A percentile compares a stretch with the other conserved stretches of the same genome.
Conservation (phyloP, 2,113 vertebrate species). For the Petrocephalus microphthalmus region DNA sequence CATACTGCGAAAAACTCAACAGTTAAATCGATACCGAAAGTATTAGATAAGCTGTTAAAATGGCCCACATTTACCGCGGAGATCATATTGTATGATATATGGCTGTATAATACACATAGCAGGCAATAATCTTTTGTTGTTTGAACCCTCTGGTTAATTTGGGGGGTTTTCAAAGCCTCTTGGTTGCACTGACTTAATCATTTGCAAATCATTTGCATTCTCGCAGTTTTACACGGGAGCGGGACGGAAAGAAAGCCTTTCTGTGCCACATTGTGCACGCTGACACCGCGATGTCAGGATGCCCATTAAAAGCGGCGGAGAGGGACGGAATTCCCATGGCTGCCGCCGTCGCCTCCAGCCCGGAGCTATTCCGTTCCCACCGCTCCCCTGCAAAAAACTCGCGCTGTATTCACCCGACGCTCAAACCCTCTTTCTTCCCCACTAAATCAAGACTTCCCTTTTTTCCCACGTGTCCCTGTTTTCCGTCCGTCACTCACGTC, state of each 20-base stretch:
- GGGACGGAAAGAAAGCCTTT: background rate
- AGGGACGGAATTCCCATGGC: constrained; percentile 54
- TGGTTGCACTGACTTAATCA: background rate
- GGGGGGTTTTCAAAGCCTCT: background rate
- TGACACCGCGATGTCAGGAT: constrained; percentile 3
- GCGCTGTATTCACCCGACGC: background rate
- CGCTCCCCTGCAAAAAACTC: constrained; percentile 8
- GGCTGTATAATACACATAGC: background rate
- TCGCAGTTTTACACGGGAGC: background rate
- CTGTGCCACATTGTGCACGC: background rate
- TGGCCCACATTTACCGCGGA: background rate
- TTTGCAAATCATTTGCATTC: constrained; percentile 17
- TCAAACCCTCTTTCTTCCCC: background rate
- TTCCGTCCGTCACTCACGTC: background rate
- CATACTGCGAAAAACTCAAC: background rate
- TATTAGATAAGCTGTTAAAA: background rate
- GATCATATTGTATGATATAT: background rate
- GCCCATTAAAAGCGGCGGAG: constrained; percentile 44
- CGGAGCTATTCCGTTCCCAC: constrained; percentile 21
- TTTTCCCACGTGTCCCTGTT: constrained; percentile 22
- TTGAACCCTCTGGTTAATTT: background rate
- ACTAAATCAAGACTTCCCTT: background rate
- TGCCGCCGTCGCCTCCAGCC: constrained; percentile 34
- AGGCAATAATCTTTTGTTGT: background rate
- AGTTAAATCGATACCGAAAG: background rate